Conservation (phyloP, 2,113 vertebrate species). For the Thermophis baileyi region DNA sequence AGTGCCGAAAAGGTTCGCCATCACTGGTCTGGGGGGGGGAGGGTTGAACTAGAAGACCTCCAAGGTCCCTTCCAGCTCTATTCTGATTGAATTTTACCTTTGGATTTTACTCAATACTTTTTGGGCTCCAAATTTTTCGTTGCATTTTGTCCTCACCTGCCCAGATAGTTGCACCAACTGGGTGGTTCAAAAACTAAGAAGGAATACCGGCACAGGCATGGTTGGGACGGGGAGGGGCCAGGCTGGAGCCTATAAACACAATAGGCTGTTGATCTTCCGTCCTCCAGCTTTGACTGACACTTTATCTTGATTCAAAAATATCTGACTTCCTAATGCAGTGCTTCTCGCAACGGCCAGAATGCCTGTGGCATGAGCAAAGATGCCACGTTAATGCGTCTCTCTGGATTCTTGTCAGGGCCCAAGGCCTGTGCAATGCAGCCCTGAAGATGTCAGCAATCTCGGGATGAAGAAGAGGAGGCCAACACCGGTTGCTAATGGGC, state of each 20-base stretch:
- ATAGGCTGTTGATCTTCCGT: not conserved
- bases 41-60: too few relatives aligned
- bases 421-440: slow-evolving; percentile 46
- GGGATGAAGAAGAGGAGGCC: slow-evolving; percentile 52
- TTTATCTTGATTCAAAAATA: too few relatives aligned
- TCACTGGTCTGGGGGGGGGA: too few relatives aligned
- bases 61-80: too few relatives aligned
- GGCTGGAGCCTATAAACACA: not conserved
- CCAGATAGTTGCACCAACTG: too few relatives aligned
- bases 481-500: slow-evolving; percentile 59
- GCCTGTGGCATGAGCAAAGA: slow-evolving; percentile 55
- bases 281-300: not conserved
- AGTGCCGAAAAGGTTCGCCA: too few relatives aligned
- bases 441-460: slow-evolving; percentile 50
- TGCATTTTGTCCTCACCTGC: not conserved
- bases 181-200: not conserved
- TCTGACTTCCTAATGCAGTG: slow-evolving; percentile 27
- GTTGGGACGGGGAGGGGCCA: too few relatives aligned
- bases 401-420: slow-evolving; percentile 63
- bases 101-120: too few relatives aligned
- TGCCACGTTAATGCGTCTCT: slow-evolving; percentile 59
- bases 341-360: slow-evolving; percentile 12
- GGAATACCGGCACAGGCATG: too few relatives aligned
- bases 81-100: too few relatives aligned
- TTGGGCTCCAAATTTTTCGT: not conserved